These are phyloP conservation scores for Melanotaenia parkinsoni DNA, from an alignment of 2,797 vertebrate genomes.

Conservation along the genomic window DNA sequence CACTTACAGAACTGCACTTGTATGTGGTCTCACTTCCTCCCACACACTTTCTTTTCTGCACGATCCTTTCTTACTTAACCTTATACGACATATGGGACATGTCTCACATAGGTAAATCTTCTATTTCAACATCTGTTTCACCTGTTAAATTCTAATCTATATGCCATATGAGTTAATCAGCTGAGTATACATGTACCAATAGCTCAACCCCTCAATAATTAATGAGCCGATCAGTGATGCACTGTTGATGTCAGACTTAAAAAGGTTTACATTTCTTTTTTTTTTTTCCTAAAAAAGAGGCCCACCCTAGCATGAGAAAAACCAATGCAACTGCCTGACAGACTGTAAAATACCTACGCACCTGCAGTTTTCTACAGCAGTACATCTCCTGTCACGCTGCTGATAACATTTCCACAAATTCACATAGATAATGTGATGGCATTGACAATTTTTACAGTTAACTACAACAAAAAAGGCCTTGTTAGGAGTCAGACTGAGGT, in stretches of 20 bases:
- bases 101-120: slow-evolving; percentile 10
- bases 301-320: neutral
- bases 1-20: slow-evolving; percentile 65
- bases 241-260: slow-evolving; percentile 10
- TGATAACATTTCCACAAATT: neutral
- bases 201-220: slow-evolving; percentile 39
- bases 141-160: slow-evolving; percentile 32
- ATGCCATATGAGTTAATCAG: slow-evolving; percentile 41
- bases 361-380: neutral
- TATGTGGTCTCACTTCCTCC: slow-evolving; percentile 46
- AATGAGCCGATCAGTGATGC: slow-evolving; percentile 53
- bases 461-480: neutral
- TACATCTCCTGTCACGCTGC: neutral
- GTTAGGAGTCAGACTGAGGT: neutral
- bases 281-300: neutral
- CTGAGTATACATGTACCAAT: slow-evolving; percentile 22
- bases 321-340: neutral
- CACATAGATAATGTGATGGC: neutral
- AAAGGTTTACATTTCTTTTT: neutral
- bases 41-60: slow-evolving; percentile 44
- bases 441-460: neutral
- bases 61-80: slow-evolving; percentile 61
- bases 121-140: slow-evolving; percentile 24
- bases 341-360: neutral
- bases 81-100: slow-evolving; percentile 34